Percentiles rank a stretch among this genome's conserved stretches.
phyloP scores from a whole-genome alignment of 1,140 invertebrate species.

The Lepidurus packardi region DNA sequence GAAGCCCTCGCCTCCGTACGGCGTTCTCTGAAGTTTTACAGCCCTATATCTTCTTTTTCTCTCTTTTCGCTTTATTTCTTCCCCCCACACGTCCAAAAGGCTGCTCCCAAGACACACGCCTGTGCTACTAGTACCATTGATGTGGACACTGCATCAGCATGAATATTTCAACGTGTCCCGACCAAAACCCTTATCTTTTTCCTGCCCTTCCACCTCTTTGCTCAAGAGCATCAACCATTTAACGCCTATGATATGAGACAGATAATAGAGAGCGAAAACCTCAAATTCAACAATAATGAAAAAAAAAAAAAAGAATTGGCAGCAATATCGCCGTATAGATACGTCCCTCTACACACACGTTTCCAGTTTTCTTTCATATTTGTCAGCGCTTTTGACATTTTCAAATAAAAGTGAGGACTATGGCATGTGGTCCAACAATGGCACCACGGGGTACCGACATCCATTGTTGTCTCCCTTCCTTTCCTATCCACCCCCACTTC shows the following conservation, averaged over 20 bases:
- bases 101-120: constrained; percentile 5
- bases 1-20: too few relatives aligned
- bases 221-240: too few relatives aligned
- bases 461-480: not conserved
- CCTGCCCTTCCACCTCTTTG: too few relatives aligned
- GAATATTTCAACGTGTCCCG: constrained; percentile 7
- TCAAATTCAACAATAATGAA: not conserved
- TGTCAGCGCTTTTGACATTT: not conserved
- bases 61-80: not conserved
- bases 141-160: constrained; percentile 12
- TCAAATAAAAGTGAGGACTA: not conserved
- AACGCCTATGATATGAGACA: too few relatives aligned
- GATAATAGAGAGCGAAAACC: too few relatives aligned
- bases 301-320: not conserved
- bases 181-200: not conserved
- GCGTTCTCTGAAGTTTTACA: too few relatives aligned
- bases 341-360: not conserved
- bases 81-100: not conserved
- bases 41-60: not conserved
- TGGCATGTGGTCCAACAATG: constrained; percentile 6
- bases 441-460: not conserved
- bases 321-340: not conserved
- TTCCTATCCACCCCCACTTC: not conserved
- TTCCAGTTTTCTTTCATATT: not conserved
- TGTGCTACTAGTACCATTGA: not conserved